Base-by-base conservation (phyloP, 1,140 invertebrate species). In the Caligus rogercresseyi region DNA sequence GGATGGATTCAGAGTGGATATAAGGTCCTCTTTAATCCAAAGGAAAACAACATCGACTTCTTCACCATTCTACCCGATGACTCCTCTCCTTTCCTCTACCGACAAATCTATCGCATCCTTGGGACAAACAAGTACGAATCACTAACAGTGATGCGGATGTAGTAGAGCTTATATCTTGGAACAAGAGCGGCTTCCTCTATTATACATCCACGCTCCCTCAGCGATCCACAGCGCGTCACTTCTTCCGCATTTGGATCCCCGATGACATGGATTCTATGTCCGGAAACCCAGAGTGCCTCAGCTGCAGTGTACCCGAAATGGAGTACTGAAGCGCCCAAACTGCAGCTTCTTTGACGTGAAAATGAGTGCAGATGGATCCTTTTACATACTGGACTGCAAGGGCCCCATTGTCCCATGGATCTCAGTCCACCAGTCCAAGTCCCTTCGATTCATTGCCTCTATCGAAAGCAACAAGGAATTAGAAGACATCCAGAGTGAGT, bases 1-100 rank as follows among this genome's bases (percentile, higher is more conserved):
- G 61, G 61, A 21, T 63, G 61, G 61, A 53, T 63, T 11, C 15
- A 55, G 7, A 57, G 20, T 51, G 52, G 25, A 23, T 59, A 58
- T 18, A 55, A 19, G 1, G 18, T 63, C 13, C 16, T 16, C 15
- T 63, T 63, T 18, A 55, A 63, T 16, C 52, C 60, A 2, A 62
- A 62, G 14, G 13, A 14, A 25, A 23, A 52, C 20, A 26, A 23
- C 20, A 18, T 14, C n/a, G 52, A 63, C 18, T 63, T 63, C 21
- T 18, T 63, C 14, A 55, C 54, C 1, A 63, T 63, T 16, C 13
- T 63, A 25, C 54, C 61, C 21, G 54, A 18, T 15, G 18, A 15
- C 3, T 25, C 52, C 2, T 23, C 25, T 4, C 56, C 15, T 19
- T 51, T 53, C 31, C 18, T 18, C 1, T 56, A 25, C 54, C 18